Base-by-base conservation (phyloP, 2,888 invertebrate genomes). In the Erannis defoliaria region DNA sequence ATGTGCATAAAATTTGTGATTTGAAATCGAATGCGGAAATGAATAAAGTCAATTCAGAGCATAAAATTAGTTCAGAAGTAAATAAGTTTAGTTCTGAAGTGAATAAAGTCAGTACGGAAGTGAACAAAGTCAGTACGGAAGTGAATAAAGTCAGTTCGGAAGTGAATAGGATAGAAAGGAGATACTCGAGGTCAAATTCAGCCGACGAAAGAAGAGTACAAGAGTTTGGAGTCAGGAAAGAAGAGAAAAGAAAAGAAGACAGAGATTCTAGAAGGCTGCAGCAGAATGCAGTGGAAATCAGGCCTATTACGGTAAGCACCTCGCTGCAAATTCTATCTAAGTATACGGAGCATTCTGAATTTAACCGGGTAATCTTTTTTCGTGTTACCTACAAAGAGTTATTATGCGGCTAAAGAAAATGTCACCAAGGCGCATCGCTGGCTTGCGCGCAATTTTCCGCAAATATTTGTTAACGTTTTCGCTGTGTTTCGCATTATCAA, bases 231-330 rank as follows among this genome's bases (percentile, higher is more conserved):
- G 65, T 58, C 21, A 68, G 76, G 71, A 63, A 75, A 71, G 70
- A 80, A 51, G 67, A 77, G 69, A 70, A 73, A 46, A 76, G 75
- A 62, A 74, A 76, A 53, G 76, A 73, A 31, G 78, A 69, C 56
- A 75, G 58, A 10, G 80, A 60, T 16, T 43, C 43, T 8, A 61
- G 80, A 45, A 76, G 80, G 35, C 73, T 74, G 55, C 81, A 79
- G 62, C 82, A 82, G 65, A 90, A 82, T 66, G 76, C 82, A 10
- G 82, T 90, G 0, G 89, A 88, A 68, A 86, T 89, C 6, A 84
- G 86, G 72, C 86, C 92, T 48, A 80, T 86, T 55, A 82, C 85
- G 74, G 91, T 92, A 62, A 88, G 88, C 60, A n/a, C n/a, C n/a
- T n/a, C n/a, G n/a, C n/a, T n/a, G n/a, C n/a, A n/a, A n/a, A n/a